Base-by-base conservation (phyloP, 2,888 invertebrate genomes). In the Andrena camellia region DNA sequence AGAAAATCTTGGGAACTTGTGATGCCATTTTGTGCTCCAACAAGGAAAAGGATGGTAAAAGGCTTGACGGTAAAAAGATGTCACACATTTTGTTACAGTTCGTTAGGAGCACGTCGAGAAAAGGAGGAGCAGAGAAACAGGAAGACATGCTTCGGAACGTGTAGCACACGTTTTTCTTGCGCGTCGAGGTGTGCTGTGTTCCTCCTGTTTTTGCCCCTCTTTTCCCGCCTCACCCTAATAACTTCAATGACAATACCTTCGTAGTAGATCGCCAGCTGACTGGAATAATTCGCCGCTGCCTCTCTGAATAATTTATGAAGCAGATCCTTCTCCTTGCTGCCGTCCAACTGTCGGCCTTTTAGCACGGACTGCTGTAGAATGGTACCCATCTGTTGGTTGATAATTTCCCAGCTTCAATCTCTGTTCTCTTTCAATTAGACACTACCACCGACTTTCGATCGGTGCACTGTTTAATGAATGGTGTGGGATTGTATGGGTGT, bases 301-400 rank as follows among this genome's bases (percentile, higher is more conserved):
- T 95, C 94, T 90, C 95, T 95, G 84, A 96, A 95, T 76, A 96
- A 93, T 86, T 94, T 94, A 78, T 96, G 95, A 54, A 97, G 92
- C 0, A 95, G 95, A 1, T 95, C 95, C 0, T 87, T 87, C 3
- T 88, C 86, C 17, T 81, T 84, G 23, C 77, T 72, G 6, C 86
- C 70, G 50, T 78, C 83, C 2, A 86, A 78, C 29, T 89, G 86
- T 0, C 88, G 86, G 29, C 94, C 94, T 90, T 96, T 96, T 66
- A 97, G 94, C 85, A 97, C 95, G 0, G 97, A 97, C 81, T 97
- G 94, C 90, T 97, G 96, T 74, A 97, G 97, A 89, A 97, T 94
- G 3, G 97, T 96, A 71, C 97, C 97, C 97, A 97, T 97, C 91
- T 92, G 83, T 23, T 23, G 7, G 69, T 31, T n/a, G 17, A 80